A percentile compares a stretch with the other conserved stretches of the same genome.
phyloP scores from a whole-genome alignment of 1,140 invertebrate genomes.

The Temnothorax curvispinosus region DNA sequence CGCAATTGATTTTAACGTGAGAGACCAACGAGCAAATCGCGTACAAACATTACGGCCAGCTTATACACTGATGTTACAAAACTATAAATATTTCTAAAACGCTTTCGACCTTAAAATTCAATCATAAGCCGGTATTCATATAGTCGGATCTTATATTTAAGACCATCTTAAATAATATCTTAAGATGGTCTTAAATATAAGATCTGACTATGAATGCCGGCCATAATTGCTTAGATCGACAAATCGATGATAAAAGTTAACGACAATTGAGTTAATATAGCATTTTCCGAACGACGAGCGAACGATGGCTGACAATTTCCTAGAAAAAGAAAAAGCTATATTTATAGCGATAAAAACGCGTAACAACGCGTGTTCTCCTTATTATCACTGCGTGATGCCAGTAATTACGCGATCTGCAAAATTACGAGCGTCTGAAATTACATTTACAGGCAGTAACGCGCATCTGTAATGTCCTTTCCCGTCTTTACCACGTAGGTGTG shows the following conservation, averaged over 20 bases:
- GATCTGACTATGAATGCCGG: no score
- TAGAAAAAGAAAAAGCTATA: neutral
- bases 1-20: no score
- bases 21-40: no score
- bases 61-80: no score
- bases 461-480: neutral
- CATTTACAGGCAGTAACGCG: slow-evolving; percentile 8
- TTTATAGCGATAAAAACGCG: slow-evolving; percentile 12
- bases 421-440: slow-evolving; percentile 7
- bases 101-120: no score
- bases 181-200: no score
- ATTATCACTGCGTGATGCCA: slow-evolving; percentile 25
- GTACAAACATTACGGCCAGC: no score
- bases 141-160: no score
- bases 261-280: neutral
- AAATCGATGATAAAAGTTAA: neutral
- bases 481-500: neutral
- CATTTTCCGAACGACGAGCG: neutral
- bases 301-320: neutral
- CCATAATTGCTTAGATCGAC: no score
- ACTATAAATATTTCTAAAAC: no score
- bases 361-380: neutral
- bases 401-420: slow-evolving; percentile 40
- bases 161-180: no score
- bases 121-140: no score